Evolutionary conservation across 2,113 vertebrate species (phyloP), one percentile per base, ranked within the genome.

Genomic region (Pholis gunnellus): DNA sequence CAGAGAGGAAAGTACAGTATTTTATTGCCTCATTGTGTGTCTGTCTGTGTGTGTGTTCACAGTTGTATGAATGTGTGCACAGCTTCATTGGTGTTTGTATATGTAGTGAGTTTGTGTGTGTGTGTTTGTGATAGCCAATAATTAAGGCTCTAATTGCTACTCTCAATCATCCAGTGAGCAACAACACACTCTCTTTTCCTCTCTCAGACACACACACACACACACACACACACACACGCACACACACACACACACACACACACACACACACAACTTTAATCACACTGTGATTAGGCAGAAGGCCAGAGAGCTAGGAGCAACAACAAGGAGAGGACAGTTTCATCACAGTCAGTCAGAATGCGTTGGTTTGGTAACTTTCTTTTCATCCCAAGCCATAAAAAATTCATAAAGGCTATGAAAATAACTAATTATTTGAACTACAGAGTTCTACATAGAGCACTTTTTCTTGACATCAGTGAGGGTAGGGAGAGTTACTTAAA

Each of bases 111-210:
- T 18, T n/a, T 72, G 76, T 85, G 81, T 44, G 36, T 86, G 72
- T 42, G 27, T 61, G 60, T 82, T 80, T 86, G 74, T 87, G 85
- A 92, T 90, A 90, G 90, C 89, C 88, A 67, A 90, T 94, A 94
- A 93, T 94, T 94, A 92, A 89, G 90, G 78, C 87, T 87, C 81
- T 92, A 93, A 93, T 93, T 93, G 88, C 88, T 88, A 81, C 91
- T 91, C 92, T 94, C 92, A 92, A 93, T 93, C 91, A 91, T 92
- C 76, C 81, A 82, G 79, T 82, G 86, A 90, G 90, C 85, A 70
- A 77, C 67, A 6, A 72, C 87, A 60, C 80, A 61, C 75, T 40
- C 79, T 75, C 63, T 77, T 52, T 73, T 31, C 27, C 61, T 80
- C 52, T 67, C 48, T 54, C 75, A 66, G 68, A 54, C 60, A 56